Evolutionary conservation across 2,888 invertebrate genomes (phyloP).

Genomic region (Pseudoips prasinana): DNA sequence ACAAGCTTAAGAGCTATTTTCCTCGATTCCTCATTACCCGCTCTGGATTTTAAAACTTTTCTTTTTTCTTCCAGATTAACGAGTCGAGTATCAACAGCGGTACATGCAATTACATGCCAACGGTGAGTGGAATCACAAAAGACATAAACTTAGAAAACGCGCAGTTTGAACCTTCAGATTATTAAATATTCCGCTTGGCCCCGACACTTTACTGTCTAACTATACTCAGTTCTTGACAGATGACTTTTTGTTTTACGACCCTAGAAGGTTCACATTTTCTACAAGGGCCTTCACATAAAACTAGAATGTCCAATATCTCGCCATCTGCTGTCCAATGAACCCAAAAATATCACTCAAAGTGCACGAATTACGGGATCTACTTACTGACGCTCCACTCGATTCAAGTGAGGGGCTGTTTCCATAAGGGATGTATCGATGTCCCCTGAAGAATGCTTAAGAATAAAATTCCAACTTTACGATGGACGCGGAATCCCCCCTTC

Average conservation of each 20-base stretch:
- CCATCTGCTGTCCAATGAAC: conserved; percentile 70
- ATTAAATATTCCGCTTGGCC: background rate
- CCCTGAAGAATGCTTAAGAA: conserved; percentile 43
- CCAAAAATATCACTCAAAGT: conserved; percentile 65
- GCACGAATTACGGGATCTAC: conserved; percentile 66
- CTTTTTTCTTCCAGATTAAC: conserved; percentile 37
- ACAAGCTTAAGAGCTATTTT: too few relatives aligned
- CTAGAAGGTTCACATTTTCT: conserved; percentile 48
- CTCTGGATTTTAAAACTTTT: too few relatives aligned
- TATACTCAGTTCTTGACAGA: conserved; percentile 51
- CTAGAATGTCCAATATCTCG: conserved; percentile 67
- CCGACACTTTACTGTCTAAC: conserved; percentile 18
- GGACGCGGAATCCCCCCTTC: conserved; percentile 31
- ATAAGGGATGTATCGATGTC: conserved; percentile 46
- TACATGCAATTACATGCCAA: conserved; percentile 27
- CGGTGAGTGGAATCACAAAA: conserved; percentile 31
- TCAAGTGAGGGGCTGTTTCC: conserved; percentile 56
- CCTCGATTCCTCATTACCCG: too few relatives aligned
- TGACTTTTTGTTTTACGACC: conserved; percentile 66
- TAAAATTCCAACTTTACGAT: conserved; percentile 58
- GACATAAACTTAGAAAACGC: background rate
- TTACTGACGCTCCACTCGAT: conserved; percentile 43
- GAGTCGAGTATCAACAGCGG: conserved; percentile 12
- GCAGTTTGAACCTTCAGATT: background rate
- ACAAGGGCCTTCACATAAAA: conserved; percentile 62